phyloP scores from a whole-genome alignment of 53 echinoderm and acorn worm genomes.

The Paelopatides confundens region DNA sequence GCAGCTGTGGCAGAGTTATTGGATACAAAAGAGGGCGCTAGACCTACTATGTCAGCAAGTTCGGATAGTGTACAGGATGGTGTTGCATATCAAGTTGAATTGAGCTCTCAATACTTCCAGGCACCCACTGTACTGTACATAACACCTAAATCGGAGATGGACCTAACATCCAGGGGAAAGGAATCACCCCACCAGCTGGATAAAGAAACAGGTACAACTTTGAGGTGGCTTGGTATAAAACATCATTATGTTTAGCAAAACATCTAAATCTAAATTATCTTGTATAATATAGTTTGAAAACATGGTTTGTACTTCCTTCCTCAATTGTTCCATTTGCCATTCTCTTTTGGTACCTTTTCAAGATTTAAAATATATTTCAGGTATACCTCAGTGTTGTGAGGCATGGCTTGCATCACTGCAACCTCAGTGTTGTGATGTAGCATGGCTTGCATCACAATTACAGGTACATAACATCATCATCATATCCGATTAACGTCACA shows the following conservation, averaged over 20 bases:
- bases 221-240: neutral
- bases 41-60: neutral
- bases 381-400: too few species aligned
- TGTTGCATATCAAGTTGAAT: conserved; percentile 68
- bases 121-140: conserved; percentile 69
- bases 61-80: conserved; percentile 47
- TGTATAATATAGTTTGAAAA: neutral
- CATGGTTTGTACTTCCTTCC: too few species aligned
- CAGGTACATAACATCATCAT: too few species aligned
- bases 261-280: neutral
- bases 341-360: too few species aligned
- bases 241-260: neutral
- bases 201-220: conserved; percentile 70
- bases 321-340: too few species aligned
- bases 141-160: conserved; percentile 68
- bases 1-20: conserved; percentile 90
- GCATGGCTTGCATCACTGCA: too few species aligned
- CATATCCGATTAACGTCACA: too few species aligned
- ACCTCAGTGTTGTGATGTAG: too few species aligned
- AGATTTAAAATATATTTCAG: too few species aligned
- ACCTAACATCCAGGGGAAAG: conserved; percentile 62
- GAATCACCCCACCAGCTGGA: conserved; percentile 86
- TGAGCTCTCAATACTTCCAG: conserved; percentile 91
- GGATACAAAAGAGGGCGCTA: conserved; percentile 49
- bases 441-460: too few species aligned